Percentiles rank a stretch among this genome's conserved stretches.
Evolutionary conservation across 2,888 invertebrate genomes (phyloP).

Genomic region (Nyleta sp.): DNA sequence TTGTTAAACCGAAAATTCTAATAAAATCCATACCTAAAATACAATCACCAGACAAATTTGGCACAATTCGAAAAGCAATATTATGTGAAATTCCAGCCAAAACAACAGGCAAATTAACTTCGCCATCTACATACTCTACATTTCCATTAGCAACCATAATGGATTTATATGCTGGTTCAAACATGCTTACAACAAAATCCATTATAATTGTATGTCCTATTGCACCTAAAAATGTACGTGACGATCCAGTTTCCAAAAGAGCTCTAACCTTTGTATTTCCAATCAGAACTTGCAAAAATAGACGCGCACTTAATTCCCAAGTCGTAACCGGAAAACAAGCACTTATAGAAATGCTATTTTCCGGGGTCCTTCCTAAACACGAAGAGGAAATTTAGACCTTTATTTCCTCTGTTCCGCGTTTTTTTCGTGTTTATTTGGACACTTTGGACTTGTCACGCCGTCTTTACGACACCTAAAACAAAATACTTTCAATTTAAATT

Average conservation of each 20-base stretch:
- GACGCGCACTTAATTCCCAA: constrained; percentile 25
- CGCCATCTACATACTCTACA: not conserved
- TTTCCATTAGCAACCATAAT: constrained; percentile 5
- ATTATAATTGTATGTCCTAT: constrained; percentile 1
- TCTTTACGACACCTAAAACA: constrained; percentile 22
- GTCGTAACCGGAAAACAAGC: constrained; percentile 41
- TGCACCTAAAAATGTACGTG: constrained; percentile 30
- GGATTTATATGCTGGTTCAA: not conserved
- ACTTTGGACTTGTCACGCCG: not conserved
- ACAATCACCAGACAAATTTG: not conserved
- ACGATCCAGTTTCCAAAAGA: constrained; percentile 33
- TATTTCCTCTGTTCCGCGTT: constrained; percentile 17
- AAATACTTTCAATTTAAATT: not conserved
- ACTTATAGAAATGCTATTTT: not conserved
- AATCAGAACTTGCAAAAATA: constrained; percentile 2
- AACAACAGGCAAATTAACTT: not conserved
- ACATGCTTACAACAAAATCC: not conserved
- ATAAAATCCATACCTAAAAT: constrained; percentile 6
- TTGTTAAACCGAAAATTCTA: constrained; percentile 3
- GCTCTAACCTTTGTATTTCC: not conserved
- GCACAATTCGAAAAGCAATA: not conserved
- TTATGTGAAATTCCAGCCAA: not conserved
- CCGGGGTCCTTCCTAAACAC: constrained; percentile 1
- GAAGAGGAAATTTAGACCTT: constrained; percentile 24
- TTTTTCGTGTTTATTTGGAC: constrained; percentile 4